Evolutionary conservation across 2,888 invertebrate genomes (phyloP), one percentile per base, ranked within the genome.

Genomic region (Eueremaeus valkanovi): DNA sequence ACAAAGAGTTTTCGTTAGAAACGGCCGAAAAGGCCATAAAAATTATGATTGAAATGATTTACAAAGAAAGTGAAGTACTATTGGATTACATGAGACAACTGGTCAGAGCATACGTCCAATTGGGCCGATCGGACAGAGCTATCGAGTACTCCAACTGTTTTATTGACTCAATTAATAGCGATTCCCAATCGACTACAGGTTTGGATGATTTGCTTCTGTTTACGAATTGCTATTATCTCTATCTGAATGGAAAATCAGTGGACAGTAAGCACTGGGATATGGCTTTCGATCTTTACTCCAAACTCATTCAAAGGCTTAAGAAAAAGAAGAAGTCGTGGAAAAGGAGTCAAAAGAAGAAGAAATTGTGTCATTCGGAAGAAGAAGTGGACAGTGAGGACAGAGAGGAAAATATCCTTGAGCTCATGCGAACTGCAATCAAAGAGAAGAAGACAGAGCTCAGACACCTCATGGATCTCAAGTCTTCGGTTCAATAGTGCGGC

Each of bases 141-240:
- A 3, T 27, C 13, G 24, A 55, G 9, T 55, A 5, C 5, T 8
- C 11, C 55, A 13, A 55, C 11, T 13, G 2, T 9, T 55, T 27
- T 11, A 13, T 3, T 6, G 8, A 21, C 3, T 2, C 27, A 13
- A 55, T 55, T 9, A 13, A 6, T 27, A 3, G 11, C 16, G 45
- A 45, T 18, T 18, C 36, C 11, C 36, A 36, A 36, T 27, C 27
- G 21, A 27, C 55, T 8, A 27, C 5, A 21, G 11, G 21, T 55
- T 55, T 55, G 55, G 55, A 55, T 27, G 55, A 55, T 55, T 55
- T 55, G n/a, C 24, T 55, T 55, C 55, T 55, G 1, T 1, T 55
- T 3, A 55, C 55, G 24, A 55, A 24, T 11, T 55, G 55, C 9
- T 55, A 55, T 55, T 55, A 55, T 27, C 11, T 11, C 24, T 55